Evolutionary conservation across 2,888 invertebrate genomes (phyloP).

Genomic region (Yponomeuta cagnagella): DNA sequence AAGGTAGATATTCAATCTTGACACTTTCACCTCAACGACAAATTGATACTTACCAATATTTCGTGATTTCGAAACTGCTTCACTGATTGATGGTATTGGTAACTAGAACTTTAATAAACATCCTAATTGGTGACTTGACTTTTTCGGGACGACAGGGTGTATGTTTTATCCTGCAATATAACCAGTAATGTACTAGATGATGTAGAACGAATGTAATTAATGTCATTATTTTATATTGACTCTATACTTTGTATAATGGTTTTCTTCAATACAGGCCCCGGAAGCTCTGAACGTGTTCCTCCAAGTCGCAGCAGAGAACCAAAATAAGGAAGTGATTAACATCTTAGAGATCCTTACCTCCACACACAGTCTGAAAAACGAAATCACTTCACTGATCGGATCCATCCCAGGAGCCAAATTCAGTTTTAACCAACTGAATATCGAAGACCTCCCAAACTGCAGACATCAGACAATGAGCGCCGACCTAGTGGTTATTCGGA

Average conservation of each 20-base stretch:
- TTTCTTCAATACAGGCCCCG: conserved; percentile 10
- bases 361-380: not conserved
- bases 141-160: too few species aligned
- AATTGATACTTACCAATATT: too few species aligned
- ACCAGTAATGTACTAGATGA: too few species aligned
- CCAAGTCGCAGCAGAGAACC: conserved; percentile 14
- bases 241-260: not conserved
- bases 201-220: too few species aligned
- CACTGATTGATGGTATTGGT: too few species aligned
- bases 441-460: not conserved
- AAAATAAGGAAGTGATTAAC: conserved; percentile 3
- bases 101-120: too few species aligned
- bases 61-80: not conserved
- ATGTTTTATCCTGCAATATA: too few species aligned
- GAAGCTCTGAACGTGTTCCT: conserved; percentile 10
- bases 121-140: too few species aligned
- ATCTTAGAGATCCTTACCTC: conserved; percentile 4
- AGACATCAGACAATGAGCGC: not conserved
- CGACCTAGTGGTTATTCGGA: conserved; percentile 18
- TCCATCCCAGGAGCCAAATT: not conserved
- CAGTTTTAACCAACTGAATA: not conserved
- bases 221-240: too few species aligned
- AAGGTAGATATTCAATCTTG: not conserved
- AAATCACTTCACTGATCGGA: not conserved
- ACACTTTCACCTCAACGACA: too few species aligned